Conservation (phyloP, 2,888 invertebrate species). For the Drosophila pseudotakahashii region DNA sequence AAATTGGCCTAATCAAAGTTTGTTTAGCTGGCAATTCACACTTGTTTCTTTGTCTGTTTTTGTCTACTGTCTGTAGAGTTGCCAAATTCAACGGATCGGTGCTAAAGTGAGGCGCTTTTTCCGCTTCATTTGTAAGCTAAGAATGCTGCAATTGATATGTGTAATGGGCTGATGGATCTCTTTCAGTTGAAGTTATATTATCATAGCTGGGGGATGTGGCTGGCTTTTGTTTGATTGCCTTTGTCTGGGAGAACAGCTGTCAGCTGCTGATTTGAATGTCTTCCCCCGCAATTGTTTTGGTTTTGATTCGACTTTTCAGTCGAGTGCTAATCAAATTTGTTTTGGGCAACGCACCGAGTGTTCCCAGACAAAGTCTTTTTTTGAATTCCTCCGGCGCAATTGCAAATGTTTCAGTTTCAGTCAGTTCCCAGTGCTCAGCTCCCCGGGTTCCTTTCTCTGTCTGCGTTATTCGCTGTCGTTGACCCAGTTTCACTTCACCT, state of each 20-base stretch:
- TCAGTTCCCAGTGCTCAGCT: neutral
- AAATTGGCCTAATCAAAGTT: slow-evolving; percentile 30
- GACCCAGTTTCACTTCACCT: slow-evolving; percentile 30
- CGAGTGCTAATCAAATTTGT: slow-evolving; percentile 6
- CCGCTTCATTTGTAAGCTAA: slow-evolving; percentile 3
- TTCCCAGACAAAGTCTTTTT: slow-evolving; percentile 8
- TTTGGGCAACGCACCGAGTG: slow-evolving; percentile 11
- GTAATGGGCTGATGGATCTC: slow-evolving; percentile 6
- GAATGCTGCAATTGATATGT: neutral
- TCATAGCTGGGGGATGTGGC: slow-evolving; percentile 6
- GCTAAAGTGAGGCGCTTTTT: slow-evolving; percentile 8
- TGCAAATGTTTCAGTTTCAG: slow-evolving; percentile 30
- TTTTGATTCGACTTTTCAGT: slow-evolving; percentile 6
- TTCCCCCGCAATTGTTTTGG: slow-evolving; percentile 5
- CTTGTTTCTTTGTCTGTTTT: slow-evolving; percentile 6
- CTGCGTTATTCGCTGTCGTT: slow-evolving; percentile 44
- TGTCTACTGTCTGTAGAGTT: slow-evolving; percentile 12
- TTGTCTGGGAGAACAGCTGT: slow-evolving; percentile 25
- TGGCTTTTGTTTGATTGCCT: slow-evolving; percentile 1
- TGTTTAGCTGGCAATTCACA: slow-evolving; percentile 39
- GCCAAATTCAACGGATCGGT: slow-evolving; percentile 37
- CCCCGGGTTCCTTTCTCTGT: slow-evolving; percentile 38
- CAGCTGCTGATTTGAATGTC: slow-evolving; percentile 17
- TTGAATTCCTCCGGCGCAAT: slow-evolving; percentile 22
- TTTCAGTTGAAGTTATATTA: slow-evolving; percentile 13